Evolutionary conservation across 2,888 invertebrate species (phyloP).

Genomic region (Leptinotarsa juncta): DNA sequence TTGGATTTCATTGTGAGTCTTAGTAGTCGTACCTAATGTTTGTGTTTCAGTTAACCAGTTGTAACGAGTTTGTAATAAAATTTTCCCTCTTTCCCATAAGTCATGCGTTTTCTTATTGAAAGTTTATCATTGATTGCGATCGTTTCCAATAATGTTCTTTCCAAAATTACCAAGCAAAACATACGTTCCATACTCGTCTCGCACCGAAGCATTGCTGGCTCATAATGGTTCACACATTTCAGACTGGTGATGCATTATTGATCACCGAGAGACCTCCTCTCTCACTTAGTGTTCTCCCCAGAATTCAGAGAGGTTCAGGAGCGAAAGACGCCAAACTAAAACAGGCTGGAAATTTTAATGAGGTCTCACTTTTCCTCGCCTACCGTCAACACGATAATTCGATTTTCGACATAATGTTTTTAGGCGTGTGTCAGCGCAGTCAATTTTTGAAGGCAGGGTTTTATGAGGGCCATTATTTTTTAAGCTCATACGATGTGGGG

Average conservation of each 20-base stretch:
- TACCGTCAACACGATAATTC: conserved; percentile 3
- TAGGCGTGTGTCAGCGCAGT: neutral
- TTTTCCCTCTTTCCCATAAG: too few relatives aligned
- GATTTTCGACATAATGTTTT: conserved; percentile 12
- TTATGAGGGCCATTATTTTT: neutral
- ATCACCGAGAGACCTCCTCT: conserved; percentile 10
- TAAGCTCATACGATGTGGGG: neutral
- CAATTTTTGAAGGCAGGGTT: neutral
- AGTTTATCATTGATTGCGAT: too few relatives aligned
- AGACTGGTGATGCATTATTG: conserved; percentile 16
- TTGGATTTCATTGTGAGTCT: too few relatives aligned
- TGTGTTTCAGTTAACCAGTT: too few relatives aligned
- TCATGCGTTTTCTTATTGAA: too few relatives aligned
- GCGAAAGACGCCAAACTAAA: conserved; percentile 4
- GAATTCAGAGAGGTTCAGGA: conserved; percentile 7
- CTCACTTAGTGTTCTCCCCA: conserved; percentile 8
- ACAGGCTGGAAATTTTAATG: conserved; percentile 15
- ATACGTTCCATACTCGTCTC: too few relatives aligned
- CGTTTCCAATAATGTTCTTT: too few relatives aligned
- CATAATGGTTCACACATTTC: neutral
- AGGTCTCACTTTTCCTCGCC: conserved; percentile 3
- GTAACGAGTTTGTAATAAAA: too few relatives aligned
- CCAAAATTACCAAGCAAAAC: too few relatives aligned
- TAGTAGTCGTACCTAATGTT: too few relatives aligned
- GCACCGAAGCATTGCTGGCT: neutral